A percentile compares a stretch with the other conserved stretches of the same genome.
Evolutionary conservation across 2,888 invertebrate genomes (phyloP).

Genomic region (Rotaria sp.): DNA sequence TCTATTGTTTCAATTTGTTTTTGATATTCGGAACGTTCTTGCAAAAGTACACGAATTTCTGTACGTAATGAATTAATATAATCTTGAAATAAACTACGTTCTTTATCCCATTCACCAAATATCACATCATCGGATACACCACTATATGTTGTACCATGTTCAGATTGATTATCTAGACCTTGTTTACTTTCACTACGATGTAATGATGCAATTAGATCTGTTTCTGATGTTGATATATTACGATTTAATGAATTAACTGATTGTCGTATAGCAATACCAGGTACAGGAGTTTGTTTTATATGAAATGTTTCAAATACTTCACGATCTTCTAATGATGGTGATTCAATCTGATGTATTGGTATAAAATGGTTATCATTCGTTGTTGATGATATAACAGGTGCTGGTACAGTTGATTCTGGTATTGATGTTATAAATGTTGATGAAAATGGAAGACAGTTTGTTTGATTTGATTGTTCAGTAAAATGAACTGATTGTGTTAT

Average conservation of each 20-base stretch:
- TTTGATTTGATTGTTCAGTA: background rate
- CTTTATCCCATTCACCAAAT: slow-evolving; percentile 12
- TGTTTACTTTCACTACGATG: background rate
- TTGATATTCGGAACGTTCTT: slow-evolving; percentile 24
- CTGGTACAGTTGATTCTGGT: background rate
- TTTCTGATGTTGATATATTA: background rate
- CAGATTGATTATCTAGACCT: background rate
- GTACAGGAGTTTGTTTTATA: background rate
- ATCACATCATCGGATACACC: background rate
- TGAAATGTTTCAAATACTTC: background rate
- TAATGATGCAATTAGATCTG: background rate
- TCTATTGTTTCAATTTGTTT: background rate
- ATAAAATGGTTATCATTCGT: background rate
- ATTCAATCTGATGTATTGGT: background rate
- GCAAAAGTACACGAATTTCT: background rate
- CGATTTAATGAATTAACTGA: background rate
- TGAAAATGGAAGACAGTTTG: background rate
- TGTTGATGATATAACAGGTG: no score
- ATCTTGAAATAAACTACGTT: slow-evolving; percentile 15
- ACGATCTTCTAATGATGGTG: background rate
- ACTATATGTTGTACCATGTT: background rate
- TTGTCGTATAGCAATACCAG: background rate
- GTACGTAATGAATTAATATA: slow-evolving; percentile 19
- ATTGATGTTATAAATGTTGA: background rate
- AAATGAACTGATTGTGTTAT: background rate